These are phyloP conservation scores for Eurytoma californica DNA, from an alignment of 2,888 invertebrate species.

Conservation along the genomic window DNA sequence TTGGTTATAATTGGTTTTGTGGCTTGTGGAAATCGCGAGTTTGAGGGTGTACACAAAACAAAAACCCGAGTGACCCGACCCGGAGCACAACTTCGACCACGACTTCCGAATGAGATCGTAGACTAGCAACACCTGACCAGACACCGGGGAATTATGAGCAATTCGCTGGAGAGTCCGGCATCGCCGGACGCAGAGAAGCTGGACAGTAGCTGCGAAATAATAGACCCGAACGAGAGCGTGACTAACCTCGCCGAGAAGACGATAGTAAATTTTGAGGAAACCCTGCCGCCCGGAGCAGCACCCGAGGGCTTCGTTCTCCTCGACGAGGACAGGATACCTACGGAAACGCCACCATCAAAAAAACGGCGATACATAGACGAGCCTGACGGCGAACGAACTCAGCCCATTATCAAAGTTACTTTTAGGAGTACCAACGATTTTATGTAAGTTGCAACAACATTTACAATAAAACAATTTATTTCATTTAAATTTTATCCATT, in stretches of 20 bases:
- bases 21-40: background rate
- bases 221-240: background rate
- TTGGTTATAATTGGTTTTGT: no score
- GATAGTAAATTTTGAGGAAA: conserved; percentile 52
- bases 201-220: conserved; percentile 9
- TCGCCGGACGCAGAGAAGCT: conserved; percentile 23
- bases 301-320: conserved; percentile 61
- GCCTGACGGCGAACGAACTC: conserved; percentile 23
- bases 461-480: no score
- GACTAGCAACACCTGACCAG: background rate
- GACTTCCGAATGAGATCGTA: background rate
- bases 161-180: background rate
- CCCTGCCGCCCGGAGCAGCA: conserved; percentile 62
- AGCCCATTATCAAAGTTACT: conserved; percentile 68
- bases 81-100: background rate
- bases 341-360: no score
- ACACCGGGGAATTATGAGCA: background rate
- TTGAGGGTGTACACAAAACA: background rate
- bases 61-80: background rate
- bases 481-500: background rate
- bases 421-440: conserved; percentile 67
- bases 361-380: conserved; percentile 9
- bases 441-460: conserved; percentile 60
- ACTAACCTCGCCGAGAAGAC: conserved; percentile 37
- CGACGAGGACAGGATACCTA: conserved; percentile 57